phyloP scores from a whole-genome alignment of 1,140 invertebrate species.

The Teleopsis dalmanni region DNA sequence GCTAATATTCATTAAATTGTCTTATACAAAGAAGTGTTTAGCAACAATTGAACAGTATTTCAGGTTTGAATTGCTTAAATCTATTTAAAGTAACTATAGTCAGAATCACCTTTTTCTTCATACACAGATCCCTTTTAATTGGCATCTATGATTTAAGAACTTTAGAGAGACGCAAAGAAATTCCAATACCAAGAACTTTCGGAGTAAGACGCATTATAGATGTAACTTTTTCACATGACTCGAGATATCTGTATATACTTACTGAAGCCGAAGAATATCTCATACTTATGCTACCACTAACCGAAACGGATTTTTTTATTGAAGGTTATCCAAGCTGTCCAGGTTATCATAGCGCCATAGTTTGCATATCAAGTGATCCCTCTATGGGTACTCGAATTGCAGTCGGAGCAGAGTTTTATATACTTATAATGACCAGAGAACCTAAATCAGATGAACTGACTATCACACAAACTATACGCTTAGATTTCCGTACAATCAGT shows the following conservation, averaged over 20 bases:
- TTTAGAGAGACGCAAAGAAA: constrained; percentile 50
- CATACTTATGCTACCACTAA: constrained; percentile 65
- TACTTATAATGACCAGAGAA: constrained; percentile 62
- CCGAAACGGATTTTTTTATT: constrained; percentile 66
- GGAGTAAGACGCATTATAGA: too few species aligned
- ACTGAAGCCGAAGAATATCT: constrained; percentile 65
- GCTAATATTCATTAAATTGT: too few species aligned
- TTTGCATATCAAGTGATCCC: constrained; percentile 52
- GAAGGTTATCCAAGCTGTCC: too few species aligned
- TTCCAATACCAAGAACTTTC: constrained; percentile 52
- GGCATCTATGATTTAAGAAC: constrained; percentile 55
- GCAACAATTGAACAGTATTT: too few species aligned
- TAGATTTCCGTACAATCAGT: constrained; percentile 57
- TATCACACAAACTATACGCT: constrained; percentile 66
- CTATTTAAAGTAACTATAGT: too few species aligned
- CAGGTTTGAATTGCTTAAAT: too few species aligned
- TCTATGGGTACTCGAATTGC: constrained; percentile 61
- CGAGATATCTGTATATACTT: constrained; percentile 59
- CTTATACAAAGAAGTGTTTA: too few species aligned
- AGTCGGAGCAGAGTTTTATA: constrained; percentile 57
- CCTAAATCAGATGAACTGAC: constrained; percentile 63
- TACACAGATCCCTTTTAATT: too few species aligned
- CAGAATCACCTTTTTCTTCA: too few species aligned
- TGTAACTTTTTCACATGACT: constrained; percentile 68
- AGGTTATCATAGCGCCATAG: too few species aligned